Evolutionary conservation across 2,797 vertebrate species (phyloP).

Genomic region (Echeneis naucrates): DNA sequence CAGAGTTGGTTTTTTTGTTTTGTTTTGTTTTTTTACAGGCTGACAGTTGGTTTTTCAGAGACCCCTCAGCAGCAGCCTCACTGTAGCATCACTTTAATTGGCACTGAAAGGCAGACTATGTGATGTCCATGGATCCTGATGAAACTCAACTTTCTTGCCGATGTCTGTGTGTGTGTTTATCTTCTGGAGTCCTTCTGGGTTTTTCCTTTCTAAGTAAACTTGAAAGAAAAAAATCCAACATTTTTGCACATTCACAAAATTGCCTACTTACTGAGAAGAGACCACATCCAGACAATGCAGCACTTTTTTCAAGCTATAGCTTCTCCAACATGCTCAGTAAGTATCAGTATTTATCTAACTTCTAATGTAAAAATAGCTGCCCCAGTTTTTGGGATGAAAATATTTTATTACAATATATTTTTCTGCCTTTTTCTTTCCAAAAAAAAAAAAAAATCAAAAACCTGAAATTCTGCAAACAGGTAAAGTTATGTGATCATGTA

Average conservation of each 20-base stretch:
- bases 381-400: no score
- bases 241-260: background rate
- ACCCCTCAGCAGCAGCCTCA: slow-evolving; percentile 28
- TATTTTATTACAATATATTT: no score
- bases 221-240: background rate
- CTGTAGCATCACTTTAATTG: slow-evolving; percentile 48
- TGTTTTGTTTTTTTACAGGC: slow-evolving; percentile 39
- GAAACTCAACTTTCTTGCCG: slow-evolving; percentile 19
- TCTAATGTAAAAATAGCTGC: no score
- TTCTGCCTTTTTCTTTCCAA: no score
- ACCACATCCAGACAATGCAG: no score
- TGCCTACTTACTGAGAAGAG: background rate
- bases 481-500: no score
- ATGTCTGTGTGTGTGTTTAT: slow-evolving; percentile 1
- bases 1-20: no score
- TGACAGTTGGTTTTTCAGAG: slow-evolving; percentile 40
- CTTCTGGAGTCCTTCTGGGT: background rate
- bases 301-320: no score
- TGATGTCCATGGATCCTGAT: slow-evolving; percentile 24
- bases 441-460: no score
- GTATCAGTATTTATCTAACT: no score
- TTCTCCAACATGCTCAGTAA: no score
- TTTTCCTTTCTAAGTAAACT: background rate
- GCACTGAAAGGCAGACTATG: slow-evolving; percentile 20
- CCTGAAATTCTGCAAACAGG: no score